Percentiles rank a stretch among this genome's conserved stretches.
Evolutionary conservation across 2,113 vertebrate genomes (phyloP).

Genomic region (Aphyosemion australe): DNA sequence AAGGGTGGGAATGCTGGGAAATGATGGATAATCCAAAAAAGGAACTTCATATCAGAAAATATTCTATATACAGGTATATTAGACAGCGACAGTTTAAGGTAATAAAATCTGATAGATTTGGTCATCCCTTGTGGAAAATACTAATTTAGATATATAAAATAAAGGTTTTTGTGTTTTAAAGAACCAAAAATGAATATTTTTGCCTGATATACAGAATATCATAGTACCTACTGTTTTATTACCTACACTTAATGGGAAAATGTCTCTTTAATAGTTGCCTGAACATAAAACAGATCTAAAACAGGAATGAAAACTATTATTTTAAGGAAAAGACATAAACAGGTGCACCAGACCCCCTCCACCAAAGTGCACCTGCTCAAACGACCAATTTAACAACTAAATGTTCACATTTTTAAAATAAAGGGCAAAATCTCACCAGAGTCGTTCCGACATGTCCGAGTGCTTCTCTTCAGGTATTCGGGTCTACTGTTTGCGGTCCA

Average conservation of each 20-base stretch:
- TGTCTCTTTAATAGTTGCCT: neutral
- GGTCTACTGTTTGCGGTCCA: constrained; percentile 13
- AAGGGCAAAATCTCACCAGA: constrained; percentile 42
- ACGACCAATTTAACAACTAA: neutral
- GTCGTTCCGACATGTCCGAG: constrained; percentile 4
- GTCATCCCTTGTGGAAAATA: no score
- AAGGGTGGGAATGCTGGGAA: constrained; percentile 6
- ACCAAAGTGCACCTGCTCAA: constrained; percentile 1
- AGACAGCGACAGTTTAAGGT: no score
- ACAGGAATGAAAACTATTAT: neutral
- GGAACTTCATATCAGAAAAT: no score
- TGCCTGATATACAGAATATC: no score
- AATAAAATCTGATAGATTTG: no score
- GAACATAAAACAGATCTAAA: neutral
- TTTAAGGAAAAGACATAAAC: constrained; percentile 11
- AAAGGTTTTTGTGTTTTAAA: no score
- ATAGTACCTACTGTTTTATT: neutral
- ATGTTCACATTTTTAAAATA: neutral
- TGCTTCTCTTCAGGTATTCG: constrained; percentile 16
- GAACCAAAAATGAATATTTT: no score
- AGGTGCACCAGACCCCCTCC: constrained; percentile 36
- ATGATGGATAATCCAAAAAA: neutral
- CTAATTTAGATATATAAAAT: no score
- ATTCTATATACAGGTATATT: no score
- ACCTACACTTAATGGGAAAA: no score